Conservation (phyloP, 2,113 vertebrate species). For the Rhea pennata region DNA sequence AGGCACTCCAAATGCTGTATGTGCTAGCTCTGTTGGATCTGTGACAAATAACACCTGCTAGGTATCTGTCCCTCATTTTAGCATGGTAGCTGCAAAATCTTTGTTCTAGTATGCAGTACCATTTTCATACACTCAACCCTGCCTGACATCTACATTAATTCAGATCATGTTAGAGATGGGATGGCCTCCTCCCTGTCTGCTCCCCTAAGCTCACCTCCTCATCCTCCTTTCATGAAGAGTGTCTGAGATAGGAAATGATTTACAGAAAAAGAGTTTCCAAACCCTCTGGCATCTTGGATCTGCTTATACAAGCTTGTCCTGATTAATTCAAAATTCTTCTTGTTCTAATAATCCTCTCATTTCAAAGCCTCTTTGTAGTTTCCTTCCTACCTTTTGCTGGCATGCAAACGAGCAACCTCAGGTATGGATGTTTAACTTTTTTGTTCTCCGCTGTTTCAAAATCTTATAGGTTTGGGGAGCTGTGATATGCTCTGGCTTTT, state of each 20-base stretch:
- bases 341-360: constrained; percentile 43
- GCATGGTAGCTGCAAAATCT: not conserved
- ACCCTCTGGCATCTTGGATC: constrained; percentile 21
- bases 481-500: not conserved
- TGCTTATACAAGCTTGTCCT: constrained; percentile 37
- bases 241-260: constrained; percentile 26
- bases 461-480: not conserved
- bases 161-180: not conserved
- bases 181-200: not conserved
- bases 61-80: not conserved
- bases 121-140: not conserved
- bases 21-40: not conserved
- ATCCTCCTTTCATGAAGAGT: not conserved
- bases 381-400: constrained; percentile 42
- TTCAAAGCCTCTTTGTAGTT: constrained; percentile 63
- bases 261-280: constrained; percentile 59
- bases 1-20: not conserved
- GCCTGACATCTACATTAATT: constrained; percentile 21
- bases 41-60: not conserved
- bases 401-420: constrained; percentile 21
- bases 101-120: not conserved
- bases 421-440: constrained; percentile 43
- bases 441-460: constrained; percentile 19
- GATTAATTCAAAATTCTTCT: constrained; percentile 64
- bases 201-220: not conserved